A percentile compares a stretch with the other conserved stretches of the same genome.
Evolutionary conservation across 2,113 vertebrate genomes (phyloP).

Genomic region (Ia io): DNA sequence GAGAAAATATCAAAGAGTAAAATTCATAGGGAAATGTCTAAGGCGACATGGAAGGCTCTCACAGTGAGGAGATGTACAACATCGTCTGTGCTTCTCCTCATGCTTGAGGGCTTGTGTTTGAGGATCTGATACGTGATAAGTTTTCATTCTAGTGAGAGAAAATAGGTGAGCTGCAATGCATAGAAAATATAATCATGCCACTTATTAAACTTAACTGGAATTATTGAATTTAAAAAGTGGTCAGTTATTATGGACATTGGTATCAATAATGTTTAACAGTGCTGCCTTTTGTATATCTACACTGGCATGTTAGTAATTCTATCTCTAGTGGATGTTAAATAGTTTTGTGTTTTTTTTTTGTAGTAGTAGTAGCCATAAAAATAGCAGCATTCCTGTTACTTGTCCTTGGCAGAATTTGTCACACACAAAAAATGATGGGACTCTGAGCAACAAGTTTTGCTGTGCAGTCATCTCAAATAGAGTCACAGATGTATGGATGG

Average conservation of each 20-base stretch:
- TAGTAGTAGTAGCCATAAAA: neutral
- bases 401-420: constrained; percentile 2
- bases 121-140: neutral
- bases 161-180: neutral
- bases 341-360: neutral
- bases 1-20: neutral
- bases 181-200: neutral
- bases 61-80: too few species aligned
- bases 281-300: neutral
- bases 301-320: neutral
- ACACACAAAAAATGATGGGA: neutral
- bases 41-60: neutral
- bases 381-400: neutral
- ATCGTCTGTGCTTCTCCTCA: neutral
- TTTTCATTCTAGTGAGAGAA: neutral
- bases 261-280: neutral
- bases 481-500: neutral
- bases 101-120: neutral
- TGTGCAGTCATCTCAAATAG: neutral
- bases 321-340: neutral
- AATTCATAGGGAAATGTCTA: neutral
- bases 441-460: neutral
- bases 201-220: neutral
- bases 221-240: neutral
- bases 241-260: neutral